Evolutionary conservation across 2,888 invertebrate species (phyloP), one percentile per base, ranked within the genome.

Genomic region (Empis livida): DNA sequence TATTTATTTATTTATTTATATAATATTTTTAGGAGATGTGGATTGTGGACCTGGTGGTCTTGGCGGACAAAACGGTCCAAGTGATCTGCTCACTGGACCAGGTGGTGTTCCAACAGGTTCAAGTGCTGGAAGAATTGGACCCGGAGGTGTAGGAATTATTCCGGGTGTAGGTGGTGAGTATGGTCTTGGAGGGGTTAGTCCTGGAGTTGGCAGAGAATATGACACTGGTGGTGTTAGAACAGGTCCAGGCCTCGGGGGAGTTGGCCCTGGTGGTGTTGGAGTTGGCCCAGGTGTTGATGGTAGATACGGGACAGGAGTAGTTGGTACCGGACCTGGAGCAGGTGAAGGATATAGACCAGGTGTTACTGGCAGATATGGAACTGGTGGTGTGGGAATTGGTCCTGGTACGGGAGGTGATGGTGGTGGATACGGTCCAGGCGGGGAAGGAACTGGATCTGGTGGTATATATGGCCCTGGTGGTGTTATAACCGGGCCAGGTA

Each of bases 401-500:
- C 45, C 35, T 1, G 10, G 37, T 31, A 17, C 2, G 13, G 46
- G 45, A 35, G 23, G 31, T n/a, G 31, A 43, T 10, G 48, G 46
- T 32, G 23, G 50, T n/a, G n/a, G n/a, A n/a, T 49, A 51, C 20
- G 20, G 20, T 10, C 27, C 44, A 16, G 53, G 49, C 15, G 46
- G 45, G 23, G 23, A 23, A n/a, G 31, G 45, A 32, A 27, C 46
- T n/a, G 45, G 47, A 14, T 13, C 45, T 10, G 48, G 46, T 32
- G 23, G 50, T n/a, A n/a, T n/a, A n/a, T 49, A 51, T 32, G 20
- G 20, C 5, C 27, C 44, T 17, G 53, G 49, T 35, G 48, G 43
- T 27, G 20, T 48, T 13, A 53, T 54, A 17, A 37, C 44, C 9
- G 51, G 50, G 5, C 47, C 44, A 5, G 48, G 49, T n/a, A 3